Base-by-base conservation (phyloP, 1,140 invertebrate species). In the Ylistrum balloti region DNA sequence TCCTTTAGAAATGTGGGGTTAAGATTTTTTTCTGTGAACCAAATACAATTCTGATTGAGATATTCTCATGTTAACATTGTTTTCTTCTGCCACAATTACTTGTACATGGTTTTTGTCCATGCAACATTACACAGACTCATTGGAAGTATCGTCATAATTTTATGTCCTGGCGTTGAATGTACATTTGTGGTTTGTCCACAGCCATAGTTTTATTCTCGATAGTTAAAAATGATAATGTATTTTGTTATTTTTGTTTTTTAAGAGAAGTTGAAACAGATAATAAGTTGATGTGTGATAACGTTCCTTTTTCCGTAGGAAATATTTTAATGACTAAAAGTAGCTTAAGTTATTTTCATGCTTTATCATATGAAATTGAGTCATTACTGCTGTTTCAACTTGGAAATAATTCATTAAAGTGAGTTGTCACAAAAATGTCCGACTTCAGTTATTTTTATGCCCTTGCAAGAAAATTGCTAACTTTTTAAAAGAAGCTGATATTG, bases 401-500 rank as follows among this genome's bases (percentile, higher is more conserved):
- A 74, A 74, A 74, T 74, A 74, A n/a, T 74, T 74, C 56, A 74
- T 74, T 74, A 74, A 74, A 74, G 56, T 74, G 56, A 74, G 56
- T 74, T 74, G 56, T 74, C 56, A 74, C 56, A 74, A 74, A 45
- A 45, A 74, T 17, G 9, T 74, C 3, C 0, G 56, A n/a, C 56
- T 74, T 74, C 5, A 74, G 56, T 74, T 74, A n/a, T 74, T 74
- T 74, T 22, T 74, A 5, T n/a, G 5, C n/a, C n/a, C n/a, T n/a
- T n/a, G n/a, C n/a, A n/a, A n/a, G n/a, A n/a, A n/a, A n/a, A n/a
- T n/a, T n/a, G n/a, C n/a, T n/a, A n/a, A n/a, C n/a, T n/a, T n/a
- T n/a, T n/a, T n/a, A n/a, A n/a, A n/a, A n/a, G n/a, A n/a, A n/a
- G n/a, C n/a, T n/a, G n/a, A n/a, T n/a, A n/a, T n/a, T n/a, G n/a